These are phyloP conservation scores for Aporophyla nigra DNA, from an alignment of 2,888 invertebrate species.

Conservation along the genomic window DNA sequence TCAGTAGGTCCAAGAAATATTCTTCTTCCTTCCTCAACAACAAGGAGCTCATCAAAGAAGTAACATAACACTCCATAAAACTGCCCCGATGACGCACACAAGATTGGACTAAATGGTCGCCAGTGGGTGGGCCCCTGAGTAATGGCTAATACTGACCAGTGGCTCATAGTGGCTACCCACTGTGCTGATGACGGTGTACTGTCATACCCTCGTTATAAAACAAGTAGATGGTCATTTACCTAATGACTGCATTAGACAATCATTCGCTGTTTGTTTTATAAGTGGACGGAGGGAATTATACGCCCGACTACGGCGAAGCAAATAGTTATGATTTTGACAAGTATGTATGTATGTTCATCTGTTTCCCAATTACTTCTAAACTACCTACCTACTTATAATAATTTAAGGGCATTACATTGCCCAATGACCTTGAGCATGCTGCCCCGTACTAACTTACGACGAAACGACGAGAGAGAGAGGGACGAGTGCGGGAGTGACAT, in stretches of 20 bases:
- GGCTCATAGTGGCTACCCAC: slow-evolving; percentile 46
- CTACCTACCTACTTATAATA: no score
- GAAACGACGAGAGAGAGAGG: no score
- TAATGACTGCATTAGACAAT: slow-evolving; percentile 28
- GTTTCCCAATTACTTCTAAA: no score
- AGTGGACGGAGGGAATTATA: not conserved
- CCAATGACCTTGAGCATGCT: no score
- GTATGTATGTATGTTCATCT: no score
- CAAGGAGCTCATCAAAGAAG: slow-evolving; percentile 12
- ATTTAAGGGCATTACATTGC: no score
- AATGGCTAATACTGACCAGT: slow-evolving; percentile 45
- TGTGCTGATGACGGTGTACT: slow-evolving; percentile 39
- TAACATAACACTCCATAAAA: slow-evolving; percentile 54
- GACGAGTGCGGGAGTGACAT: no score
- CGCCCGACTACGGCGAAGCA: no score
- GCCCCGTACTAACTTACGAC: no score
- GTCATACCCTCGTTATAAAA: slow-evolving; percentile 62
- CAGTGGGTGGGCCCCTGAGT: slow-evolving; percentile 64
- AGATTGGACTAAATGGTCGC: slow-evolving; percentile 71
- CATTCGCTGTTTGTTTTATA: slow-evolving; percentile 6
- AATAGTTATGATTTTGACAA: no score
- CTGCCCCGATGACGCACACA: slow-evolving; percentile 68
- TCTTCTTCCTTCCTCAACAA: not conserved
- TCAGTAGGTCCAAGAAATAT: not conserved
- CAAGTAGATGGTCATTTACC: slow-evolving; percentile 50